These are phyloP conservation scores for Priocnemis perturbator DNA, from an alignment of 2,888 invertebrate species.

Conservation along the genomic window DNA sequence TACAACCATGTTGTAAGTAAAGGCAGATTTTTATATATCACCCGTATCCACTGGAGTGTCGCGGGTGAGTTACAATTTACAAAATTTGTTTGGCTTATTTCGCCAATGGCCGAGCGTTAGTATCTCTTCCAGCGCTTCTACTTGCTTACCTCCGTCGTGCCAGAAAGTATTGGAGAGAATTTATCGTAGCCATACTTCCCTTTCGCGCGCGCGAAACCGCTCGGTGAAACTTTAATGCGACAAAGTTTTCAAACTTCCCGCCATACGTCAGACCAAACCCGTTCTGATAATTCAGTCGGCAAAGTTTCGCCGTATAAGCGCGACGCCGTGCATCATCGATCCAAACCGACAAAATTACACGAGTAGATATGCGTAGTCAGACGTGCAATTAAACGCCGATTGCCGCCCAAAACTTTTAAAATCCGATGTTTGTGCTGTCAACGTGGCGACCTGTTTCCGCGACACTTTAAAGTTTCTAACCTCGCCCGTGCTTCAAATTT, in stretches of 20 bases:
- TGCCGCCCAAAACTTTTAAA: neutral
- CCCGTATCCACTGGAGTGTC: slow-evolving; percentile 1
- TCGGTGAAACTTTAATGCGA: slow-evolving; percentile 39
- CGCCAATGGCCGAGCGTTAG: too few species aligned
- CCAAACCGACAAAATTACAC: slow-evolving; percentile 22
- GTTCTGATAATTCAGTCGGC: slow-evolving; percentile 32
- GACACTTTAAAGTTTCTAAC: too few species aligned
- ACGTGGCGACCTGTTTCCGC: too few species aligned
- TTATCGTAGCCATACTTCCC: slow-evolving; percentile 20
- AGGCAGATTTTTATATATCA: too few species aligned
- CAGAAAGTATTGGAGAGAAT: slow-evolving; percentile 20
- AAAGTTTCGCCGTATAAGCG: slow-evolving; percentile 15
- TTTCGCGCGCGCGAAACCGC: slow-evolving; percentile 21
- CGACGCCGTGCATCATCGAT: slow-evolving; percentile 17
- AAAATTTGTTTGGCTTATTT: neutral
- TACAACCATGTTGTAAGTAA: neutral
- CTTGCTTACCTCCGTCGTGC: neutral
- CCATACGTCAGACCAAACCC: slow-evolving; percentile 26
- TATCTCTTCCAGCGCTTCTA: too few species aligned
- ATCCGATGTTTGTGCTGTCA: too few species aligned
- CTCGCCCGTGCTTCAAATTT: too few species aligned
- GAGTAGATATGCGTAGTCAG: slow-evolving; percentile 4
- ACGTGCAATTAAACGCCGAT: neutral
- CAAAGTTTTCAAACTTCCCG: slow-evolving; percentile 39
- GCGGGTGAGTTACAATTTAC: neutral